Percentiles rank a stretch among this genome's conserved stretches.
Conservation (phyloP, 2,888 invertebrate genomes). For the Sarcophaga carnaria region DNA sequence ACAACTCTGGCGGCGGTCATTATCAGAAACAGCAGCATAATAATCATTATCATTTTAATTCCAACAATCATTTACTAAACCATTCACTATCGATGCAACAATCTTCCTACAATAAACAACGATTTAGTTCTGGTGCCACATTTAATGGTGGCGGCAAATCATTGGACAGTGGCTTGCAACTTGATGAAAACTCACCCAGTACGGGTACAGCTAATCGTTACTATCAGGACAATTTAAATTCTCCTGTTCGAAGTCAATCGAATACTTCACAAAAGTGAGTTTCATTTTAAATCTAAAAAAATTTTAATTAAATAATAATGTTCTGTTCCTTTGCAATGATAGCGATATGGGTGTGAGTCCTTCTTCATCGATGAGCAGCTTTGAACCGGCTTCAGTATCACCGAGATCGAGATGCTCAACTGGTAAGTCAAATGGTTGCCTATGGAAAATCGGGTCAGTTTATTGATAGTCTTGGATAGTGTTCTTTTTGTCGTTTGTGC, state of each 20-base stretch:
- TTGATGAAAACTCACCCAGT: conserved; percentile 71
- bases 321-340: neutral
- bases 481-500: too few species aligned
- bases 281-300: too few species aligned
- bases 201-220: conserved; percentile 57
- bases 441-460: neutral
- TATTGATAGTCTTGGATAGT: too few species aligned
- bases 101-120: conserved; percentile 76
- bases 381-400: conserved; percentile 79
- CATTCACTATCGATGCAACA: conserved; percentile 79
- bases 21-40: conserved; percentile 75
- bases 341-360: conserved; percentile 79
- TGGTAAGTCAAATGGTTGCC: conserved; percentile 61
- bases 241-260: conserved; percentile 76
- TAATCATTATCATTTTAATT: conserved; percentile 78
- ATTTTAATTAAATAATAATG: neutral
- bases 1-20: conserved; percentile 72
- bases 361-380: conserved; percentile 80
- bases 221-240: conserved; percentile 75
- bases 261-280: conserved; percentile 74
- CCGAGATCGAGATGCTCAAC: conserved; percentile 78
- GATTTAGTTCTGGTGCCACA: conserved; percentile 73
- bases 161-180: conserved; percentile 76
- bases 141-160: conserved; percentile 77
- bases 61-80: conserved; percentile 78